Evolutionary conservation across 2,113 vertebrate genomes (phyloP), one percentile per base, ranked within the genome.

Genomic region (Gorilla gorilla): DNA sequence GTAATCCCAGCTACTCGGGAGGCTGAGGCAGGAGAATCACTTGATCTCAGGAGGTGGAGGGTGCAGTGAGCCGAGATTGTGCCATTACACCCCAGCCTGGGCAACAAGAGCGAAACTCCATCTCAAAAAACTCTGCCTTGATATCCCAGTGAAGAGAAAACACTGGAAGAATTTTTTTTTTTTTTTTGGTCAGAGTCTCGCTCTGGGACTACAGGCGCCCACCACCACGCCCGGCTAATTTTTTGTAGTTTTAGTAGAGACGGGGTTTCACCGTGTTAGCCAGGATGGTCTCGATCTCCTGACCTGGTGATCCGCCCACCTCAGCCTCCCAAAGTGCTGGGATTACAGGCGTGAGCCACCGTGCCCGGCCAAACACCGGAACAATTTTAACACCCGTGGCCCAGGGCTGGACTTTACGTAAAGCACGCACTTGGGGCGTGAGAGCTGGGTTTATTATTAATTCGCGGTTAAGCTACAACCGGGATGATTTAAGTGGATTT

Each of bases 221-320:
- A 0, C 52, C 52, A 55, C 52, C 52, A 20, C 0, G 17, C 52
- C 2, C 17, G 2, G 52, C 52, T 55, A 55, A 20, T 18, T 55
- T 50, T 50, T 50, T 55, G 52, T 55, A 55, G 18, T 55, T 55
- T 55, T 55, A 20, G 52, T 55, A 20, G 52, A 55, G 52, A 55
- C 0, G 17, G 52, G 52, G 1, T 55, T 55, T 55, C 52, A 55
- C 52, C 17, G 0, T 6, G 52, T 55, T 7, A 2, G 52, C 17
- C 52, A 20, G 52, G 52, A 18, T 20, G 52, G 52, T 55, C 17
- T 55, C 52, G 1, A 55, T 55, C 17, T 55, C 52, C 1, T 55
- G 52, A 55, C 17, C 5, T 55, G 2, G 52, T 55, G 52, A 55
- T 18, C 52, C 5, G 52, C 5, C 52, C 1, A 5, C 17, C 52